Evolutionary conservation across 2,113 vertebrate genomes (phyloP).

Genomic region (Nothoprocta perdicaria): DNA sequence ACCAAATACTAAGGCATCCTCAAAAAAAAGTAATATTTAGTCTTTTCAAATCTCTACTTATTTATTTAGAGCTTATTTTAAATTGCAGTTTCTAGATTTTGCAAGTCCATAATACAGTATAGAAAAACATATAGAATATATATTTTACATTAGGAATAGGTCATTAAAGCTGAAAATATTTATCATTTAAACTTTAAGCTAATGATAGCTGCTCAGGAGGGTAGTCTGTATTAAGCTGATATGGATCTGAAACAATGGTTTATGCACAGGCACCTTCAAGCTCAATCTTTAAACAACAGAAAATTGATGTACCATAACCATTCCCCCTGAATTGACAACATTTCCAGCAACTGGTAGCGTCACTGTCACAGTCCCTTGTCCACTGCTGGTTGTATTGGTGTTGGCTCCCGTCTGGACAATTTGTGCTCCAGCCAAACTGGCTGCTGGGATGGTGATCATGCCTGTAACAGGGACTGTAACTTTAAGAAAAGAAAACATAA

Average conservation of each 20-base stretch:
- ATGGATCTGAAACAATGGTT: neutral
- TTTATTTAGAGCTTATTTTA: neutral
- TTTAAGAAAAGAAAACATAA: slow-evolving; percentile 80
- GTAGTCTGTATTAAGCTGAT: rapidly evolving
- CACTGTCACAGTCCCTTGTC: slow-evolving; percentile 97
- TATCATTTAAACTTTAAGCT: neutral
- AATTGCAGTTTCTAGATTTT: neutral
- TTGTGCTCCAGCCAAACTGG: slow-evolving; percentile 94
- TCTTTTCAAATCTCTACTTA: neutral
- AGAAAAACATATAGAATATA: neutral
- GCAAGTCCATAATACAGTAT: neutral
- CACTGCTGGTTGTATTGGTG: slow-evolving; percentile 95
- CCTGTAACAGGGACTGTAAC: slow-evolving; percentile 90
- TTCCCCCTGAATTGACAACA: slow-evolving; percentile 96
- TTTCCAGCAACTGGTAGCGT: slow-evolving; percentile 96
- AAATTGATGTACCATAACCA: slow-evolving; percentile 93
- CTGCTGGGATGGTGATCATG: slow-evolving; percentile 99
- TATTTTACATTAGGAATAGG: rapidly evolving
- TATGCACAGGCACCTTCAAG: neutral
- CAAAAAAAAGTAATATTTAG: neutral
- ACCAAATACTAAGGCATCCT: neutral
- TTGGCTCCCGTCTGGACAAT: slow-evolving; percentile 95
- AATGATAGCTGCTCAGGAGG: neutral
- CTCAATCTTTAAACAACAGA: neutral
- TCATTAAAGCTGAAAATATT: neutral